These are phyloP conservation scores for Noctua fimbriata DNA, from an alignment of 2,888 invertebrate genomes.

Conservation along the genomic window DNA sequence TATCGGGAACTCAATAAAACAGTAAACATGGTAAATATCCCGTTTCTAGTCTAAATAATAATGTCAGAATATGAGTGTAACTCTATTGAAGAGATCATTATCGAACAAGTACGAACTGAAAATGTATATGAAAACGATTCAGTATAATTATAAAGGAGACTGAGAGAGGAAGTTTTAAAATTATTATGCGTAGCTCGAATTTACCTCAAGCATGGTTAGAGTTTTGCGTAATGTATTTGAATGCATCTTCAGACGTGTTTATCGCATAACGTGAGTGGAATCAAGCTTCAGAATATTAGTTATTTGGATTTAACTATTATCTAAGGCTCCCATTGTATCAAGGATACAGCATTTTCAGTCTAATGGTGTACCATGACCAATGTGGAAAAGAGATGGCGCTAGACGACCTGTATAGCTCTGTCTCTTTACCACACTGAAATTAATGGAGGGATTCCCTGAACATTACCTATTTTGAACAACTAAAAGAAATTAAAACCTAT, in stretches of 20 bases:
- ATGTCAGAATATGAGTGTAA: not conserved
- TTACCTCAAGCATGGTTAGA: not conserved
- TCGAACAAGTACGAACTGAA: not conserved
- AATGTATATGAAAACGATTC: not conserved
- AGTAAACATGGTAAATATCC: too few species aligned
- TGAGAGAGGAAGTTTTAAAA: not conserved
- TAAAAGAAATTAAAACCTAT: not conserved
- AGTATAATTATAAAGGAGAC: not conserved
- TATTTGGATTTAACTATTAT: not conserved
- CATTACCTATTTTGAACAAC: too few species aligned
- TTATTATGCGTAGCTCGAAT: conserved; percentile 13
- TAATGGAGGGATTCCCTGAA: too few species aligned
- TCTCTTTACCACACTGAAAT: too few species aligned
- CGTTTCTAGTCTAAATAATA: too few species aligned
- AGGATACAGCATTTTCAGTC: not conserved
- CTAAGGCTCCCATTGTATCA: not conserved
- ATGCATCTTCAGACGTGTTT: conserved; percentile 6
- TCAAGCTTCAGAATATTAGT: not conserved
- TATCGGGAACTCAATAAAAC: too few species aligned
- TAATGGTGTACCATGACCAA: too few species aligned
- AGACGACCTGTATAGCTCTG: too few species aligned
- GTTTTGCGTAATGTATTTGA: conserved; percentile 11
- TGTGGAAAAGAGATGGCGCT: too few species aligned
- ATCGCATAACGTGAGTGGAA: conserved; percentile 8
- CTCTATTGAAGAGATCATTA: not conserved